These are phyloP conservation scores for Enteromius mattozi DNA, from an alignment of 2,797 vertebrate genomes.

Conservation along the genomic window DNA sequence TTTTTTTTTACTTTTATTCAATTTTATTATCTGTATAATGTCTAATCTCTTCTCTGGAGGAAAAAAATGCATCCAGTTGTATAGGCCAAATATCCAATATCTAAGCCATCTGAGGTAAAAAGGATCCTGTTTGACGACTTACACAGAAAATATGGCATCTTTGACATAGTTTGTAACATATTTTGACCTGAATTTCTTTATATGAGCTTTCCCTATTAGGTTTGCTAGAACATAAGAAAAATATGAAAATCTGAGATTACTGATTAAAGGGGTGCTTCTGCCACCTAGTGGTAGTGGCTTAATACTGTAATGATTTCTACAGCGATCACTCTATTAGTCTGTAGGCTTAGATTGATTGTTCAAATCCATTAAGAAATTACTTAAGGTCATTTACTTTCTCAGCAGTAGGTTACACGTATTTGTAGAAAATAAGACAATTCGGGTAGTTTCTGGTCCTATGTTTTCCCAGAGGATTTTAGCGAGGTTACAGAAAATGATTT, in stretches of 20 bases:
- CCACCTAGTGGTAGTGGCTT: constrained; percentile 15
- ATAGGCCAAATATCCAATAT: background rate
- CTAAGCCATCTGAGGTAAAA: background rate
- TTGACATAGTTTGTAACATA: no score
- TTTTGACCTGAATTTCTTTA: background rate
- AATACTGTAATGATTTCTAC: background rate
- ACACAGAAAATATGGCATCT: background rate
- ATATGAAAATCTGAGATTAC: background rate
- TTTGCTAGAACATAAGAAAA: background rate
- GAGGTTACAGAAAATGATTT: background rate
- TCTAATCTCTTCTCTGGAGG: background rate
- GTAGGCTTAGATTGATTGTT: background rate
- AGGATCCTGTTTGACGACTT: background rate
- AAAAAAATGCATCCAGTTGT: background rate
- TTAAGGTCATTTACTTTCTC: background rate
- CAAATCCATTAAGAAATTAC: constrained; percentile 9
- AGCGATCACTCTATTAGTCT: background rate
- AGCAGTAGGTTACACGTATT: background rate
- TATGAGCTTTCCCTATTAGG: background rate
- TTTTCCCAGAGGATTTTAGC: background rate
- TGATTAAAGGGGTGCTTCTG: constrained; percentile 21
- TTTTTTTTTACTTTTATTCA: background rate
- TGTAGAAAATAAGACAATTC: background rate
- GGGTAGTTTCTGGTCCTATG: background rate
- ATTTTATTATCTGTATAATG: background rate